Base-by-base conservation (phyloP, 2,113 vertebrate species). In the Sardina pilchardus region DNA sequence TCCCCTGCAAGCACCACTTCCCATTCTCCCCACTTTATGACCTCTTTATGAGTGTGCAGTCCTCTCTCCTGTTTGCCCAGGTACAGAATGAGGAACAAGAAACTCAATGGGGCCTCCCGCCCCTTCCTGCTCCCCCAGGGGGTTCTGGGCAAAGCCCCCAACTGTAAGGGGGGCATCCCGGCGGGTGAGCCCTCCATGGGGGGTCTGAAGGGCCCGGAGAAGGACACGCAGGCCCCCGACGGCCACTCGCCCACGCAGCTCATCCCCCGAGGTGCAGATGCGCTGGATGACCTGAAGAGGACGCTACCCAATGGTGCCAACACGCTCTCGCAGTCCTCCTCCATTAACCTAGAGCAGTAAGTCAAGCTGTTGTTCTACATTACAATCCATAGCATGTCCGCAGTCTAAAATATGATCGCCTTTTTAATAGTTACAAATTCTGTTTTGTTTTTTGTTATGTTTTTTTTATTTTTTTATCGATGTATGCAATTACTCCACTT, bases 41-140 rank as follows among this genome's bases (percentile, higher is more conserved):
- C 63, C 63, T 12, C 8, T 67, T 30, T 30, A 30, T 67, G 14
- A 34, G 9, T n/a, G n/a, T 43, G 9, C 71, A 56, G 19, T 90
- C 84, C 34, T 83, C 30, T 39, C 17, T 82, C 59, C 81, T 63
- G 36, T 17, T 67, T 75, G 83, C 1, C 19, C 71, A 99, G 98
- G 88, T 98, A 98, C 5, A 95, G 98, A 91, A 94, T 99, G 93
- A 96, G 97, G 92, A 99, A 99, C 94, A 99, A 99, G 94, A 99
- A 99, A 95, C 97, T 97, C 92, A 94, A 94, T 50, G 96, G 95
- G 12, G 95, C 94, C 88, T 94, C 95, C 87, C 96, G 97, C 85
- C 93, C 95, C 0, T 97, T 97, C 92, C 96, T 96, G 45, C 92
- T 97, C 78, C 80, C 87, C 6, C 92, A 92, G 2, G 90, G 91